Evolutionary conservation across 2,888 invertebrate genomes (phyloP).

Genomic region (Phymatocera aterrima): DNA sequence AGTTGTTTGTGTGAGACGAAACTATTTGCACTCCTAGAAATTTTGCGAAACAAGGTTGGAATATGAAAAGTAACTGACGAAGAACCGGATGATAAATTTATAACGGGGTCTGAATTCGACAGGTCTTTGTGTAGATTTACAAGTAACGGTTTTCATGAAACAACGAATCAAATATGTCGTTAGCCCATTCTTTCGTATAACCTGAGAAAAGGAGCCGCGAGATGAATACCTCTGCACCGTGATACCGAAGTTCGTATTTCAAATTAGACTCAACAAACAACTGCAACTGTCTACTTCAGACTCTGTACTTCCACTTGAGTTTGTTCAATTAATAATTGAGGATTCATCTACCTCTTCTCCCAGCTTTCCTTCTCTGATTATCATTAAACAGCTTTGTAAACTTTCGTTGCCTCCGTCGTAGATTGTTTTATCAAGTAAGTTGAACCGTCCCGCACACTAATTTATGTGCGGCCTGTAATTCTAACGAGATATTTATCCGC

Average conservation of each 20-base stretch:
- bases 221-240: not conserved
- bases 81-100: no score
- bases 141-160: no score
- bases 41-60: no score
- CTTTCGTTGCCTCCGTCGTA: not conserved
- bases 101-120: no score
- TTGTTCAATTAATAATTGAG: not conserved
- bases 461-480: not conserved
- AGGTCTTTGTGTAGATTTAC: no score
- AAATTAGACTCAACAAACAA: not conserved
- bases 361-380: not conserved
- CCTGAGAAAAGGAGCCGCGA: not conserved
- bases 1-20: not conserved
- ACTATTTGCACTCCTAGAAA: no score
- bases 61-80: no score
- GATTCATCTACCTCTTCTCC: not conserved
- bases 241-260: not conserved
- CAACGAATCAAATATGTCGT: no score
- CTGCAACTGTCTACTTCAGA: constrained; percentile 2
- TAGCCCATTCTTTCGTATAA: not conserved
- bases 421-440: not conserved
- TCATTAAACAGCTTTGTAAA: not conserved
- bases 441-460: not conserved
- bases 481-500: not conserved
- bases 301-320: not conserved